Percentiles rank a stretch among this genome's conserved stretches.
Evolutionary conservation across 1,140 invertebrate genomes (phyloP).

Genomic region (Venturia canescens): DNA sequence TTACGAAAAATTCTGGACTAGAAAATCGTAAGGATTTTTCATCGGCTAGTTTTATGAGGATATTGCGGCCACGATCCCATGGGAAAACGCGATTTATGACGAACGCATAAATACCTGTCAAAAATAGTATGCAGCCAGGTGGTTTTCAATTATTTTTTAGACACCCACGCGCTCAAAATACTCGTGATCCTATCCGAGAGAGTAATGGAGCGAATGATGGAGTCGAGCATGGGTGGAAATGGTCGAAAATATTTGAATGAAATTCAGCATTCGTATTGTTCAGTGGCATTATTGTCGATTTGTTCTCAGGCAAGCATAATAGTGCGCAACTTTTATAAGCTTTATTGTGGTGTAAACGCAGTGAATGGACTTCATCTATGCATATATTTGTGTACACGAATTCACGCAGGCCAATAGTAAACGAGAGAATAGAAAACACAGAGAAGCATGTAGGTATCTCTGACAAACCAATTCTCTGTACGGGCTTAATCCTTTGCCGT

Average conservation of each 20-base stretch:
- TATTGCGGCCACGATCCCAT: too few relatives aligned
- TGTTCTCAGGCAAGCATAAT: neutral
- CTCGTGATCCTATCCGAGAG: too few relatives aligned
- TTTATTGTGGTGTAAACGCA: neutral
- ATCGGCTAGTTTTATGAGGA: too few relatives aligned
- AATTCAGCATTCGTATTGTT: neutral
- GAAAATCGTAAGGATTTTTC: too few relatives aligned
- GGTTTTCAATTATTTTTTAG: neutral
- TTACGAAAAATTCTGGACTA: too few relatives aligned
- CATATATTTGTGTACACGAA: neutral
- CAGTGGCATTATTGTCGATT: neutral
- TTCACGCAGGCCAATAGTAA: neutral
- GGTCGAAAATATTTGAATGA: neutral
- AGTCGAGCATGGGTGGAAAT: neutral
- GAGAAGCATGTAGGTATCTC: neutral
- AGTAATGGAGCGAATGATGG: neutral
- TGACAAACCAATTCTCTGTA: conserved; percentile 6
- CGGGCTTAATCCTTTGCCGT: conserved; percentile 1
- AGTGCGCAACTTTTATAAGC: neutral
- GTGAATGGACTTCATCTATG: neutral
- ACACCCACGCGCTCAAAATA: neutral
- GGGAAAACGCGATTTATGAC: too few relatives aligned
- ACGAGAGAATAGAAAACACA: neutral
- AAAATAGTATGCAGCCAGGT: too few relatives aligned
- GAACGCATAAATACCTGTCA: too few relatives aligned